A percentile compares a stretch with the other conserved stretches of the same genome.
phyloP scores from a whole-genome alignment of 2,888 invertebrate genomes.

The Octodonta nipae region DNA sequence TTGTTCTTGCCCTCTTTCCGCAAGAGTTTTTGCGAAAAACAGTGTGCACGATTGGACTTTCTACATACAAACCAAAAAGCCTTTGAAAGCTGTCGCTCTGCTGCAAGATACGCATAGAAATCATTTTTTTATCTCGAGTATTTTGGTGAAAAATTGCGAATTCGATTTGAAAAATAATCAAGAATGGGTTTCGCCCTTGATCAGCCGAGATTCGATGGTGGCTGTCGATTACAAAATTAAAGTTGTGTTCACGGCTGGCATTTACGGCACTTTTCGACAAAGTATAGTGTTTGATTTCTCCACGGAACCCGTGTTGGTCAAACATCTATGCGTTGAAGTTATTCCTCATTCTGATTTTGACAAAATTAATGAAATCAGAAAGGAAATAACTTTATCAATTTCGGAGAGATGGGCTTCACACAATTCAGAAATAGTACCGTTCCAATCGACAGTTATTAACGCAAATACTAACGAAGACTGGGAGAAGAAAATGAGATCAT shows the following conservation, averaged over 20 bases:
- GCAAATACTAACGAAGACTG: slow-evolving; percentile 34
- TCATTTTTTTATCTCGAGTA: slow-evolving; percentile 49
- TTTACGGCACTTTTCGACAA: slow-evolving; percentile 66
- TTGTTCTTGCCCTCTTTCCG: slow-evolving; percentile 45
- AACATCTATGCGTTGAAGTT: slow-evolving; percentile 62
- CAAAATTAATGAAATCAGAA: slow-evolving; percentile 49
- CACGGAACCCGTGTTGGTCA: slow-evolving; percentile 46
- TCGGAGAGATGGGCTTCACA: slow-evolving; percentile 44
- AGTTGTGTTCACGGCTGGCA: slow-evolving; percentile 40
- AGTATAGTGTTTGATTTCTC: slow-evolving; percentile 66
- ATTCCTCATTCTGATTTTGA: slow-evolving; percentile 53
- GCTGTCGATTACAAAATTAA: slow-evolving; percentile 21
- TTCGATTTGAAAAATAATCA: slow-evolving; percentile 34
- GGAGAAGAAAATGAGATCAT: slow-evolving; percentile 41
- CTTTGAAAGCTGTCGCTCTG: slow-evolving; percentile 48
- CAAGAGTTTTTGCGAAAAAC: slow-evolving; percentile 48
- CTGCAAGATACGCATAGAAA: slow-evolving; percentile 55
- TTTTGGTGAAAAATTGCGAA: slow-evolving; percentile 22
- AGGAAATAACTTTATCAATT: slow-evolving; percentile 44
- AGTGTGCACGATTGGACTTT: slow-evolving; percentile 50
- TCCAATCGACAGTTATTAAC: slow-evolving; percentile 23
- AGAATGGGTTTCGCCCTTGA: slow-evolving; percentile 38
- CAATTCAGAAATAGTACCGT: slow-evolving; percentile 34
- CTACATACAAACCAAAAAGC: slow-evolving; percentile 39
- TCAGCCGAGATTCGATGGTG: slow-evolving; percentile 15